Conservation (phyloP, 2,888 invertebrate species). For the Eristalis tenax region DNA sequence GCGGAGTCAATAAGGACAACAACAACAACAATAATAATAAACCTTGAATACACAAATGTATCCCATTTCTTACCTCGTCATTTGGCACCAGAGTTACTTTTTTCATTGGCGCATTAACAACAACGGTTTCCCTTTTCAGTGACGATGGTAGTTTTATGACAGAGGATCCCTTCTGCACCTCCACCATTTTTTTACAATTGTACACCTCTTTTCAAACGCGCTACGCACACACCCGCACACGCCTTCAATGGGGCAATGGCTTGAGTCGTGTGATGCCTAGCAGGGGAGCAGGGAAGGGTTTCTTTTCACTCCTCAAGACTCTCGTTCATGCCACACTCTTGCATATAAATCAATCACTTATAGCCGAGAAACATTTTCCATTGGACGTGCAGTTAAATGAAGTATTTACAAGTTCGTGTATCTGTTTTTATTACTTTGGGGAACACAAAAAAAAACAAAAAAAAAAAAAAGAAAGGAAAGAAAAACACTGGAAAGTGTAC, state of each 20-base stretch:
- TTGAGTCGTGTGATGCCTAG: neutral
- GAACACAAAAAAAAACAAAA: neutral
- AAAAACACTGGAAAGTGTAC: conserved; percentile 1
- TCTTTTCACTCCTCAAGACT: neutral
- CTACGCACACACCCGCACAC: neutral
- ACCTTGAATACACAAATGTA: conserved; percentile 15
- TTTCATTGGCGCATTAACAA: conserved; percentile 80
- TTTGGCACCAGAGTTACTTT: conserved; percentile 81
- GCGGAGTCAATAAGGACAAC: conserved; percentile 18
- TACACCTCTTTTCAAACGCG: neutral
- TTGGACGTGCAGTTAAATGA: neutral
- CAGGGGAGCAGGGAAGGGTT: neutral
- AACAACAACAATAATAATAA: conserved; percentile 26
- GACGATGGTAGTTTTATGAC: conserved; percentile 79
- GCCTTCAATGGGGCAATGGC: neutral
- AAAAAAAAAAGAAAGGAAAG: too few species aligned
- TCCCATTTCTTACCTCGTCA: conserved; percentile 79
- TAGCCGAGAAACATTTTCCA: conserved; percentile 17
- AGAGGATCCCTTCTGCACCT: conserved; percentile 80
- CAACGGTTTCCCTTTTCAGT: conserved; percentile 80
- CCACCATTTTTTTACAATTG: conserved; percentile 76
- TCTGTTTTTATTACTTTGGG: neutral
- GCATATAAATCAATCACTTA: conserved; percentile 26
- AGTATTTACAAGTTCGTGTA: conserved; percentile 4
- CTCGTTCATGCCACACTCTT: conserved; percentile 15